These are phyloP conservation scores for Yoshiicerus persimilis DNA, from an alignment of 1,140 invertebrate genomes.

Conservation along the genomic window DNA sequence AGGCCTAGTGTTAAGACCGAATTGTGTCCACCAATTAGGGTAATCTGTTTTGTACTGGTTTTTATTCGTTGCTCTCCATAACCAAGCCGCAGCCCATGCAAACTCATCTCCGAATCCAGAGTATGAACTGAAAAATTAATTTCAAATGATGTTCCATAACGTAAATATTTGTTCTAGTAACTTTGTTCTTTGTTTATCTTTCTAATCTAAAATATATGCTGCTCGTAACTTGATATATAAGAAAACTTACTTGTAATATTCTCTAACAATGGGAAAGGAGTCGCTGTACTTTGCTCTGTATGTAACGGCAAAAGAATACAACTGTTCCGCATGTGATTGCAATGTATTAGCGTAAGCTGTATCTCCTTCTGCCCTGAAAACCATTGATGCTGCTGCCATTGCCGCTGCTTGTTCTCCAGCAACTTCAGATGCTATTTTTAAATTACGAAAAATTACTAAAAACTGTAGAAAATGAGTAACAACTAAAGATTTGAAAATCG, in stretches of 20 bases:
- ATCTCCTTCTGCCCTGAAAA: constrained; percentile 48
- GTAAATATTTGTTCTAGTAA: too few relatives aligned
- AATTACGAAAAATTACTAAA: constrained; percentile 21
- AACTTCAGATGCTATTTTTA: constrained; percentile 53
- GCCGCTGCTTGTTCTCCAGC: constrained; percentile 55
- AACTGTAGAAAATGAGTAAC: not conserved
- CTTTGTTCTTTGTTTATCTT: too few relatives aligned
- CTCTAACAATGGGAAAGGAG: constrained; percentile 51
- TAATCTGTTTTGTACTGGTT: constrained; percentile 60
- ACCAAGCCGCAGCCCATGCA: constrained; percentile 65
- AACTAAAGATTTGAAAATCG: too few relatives aligned
- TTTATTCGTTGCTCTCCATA: constrained; percentile 63
- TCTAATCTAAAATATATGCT: too few relatives aligned
- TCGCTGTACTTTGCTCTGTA: constrained; percentile 53
- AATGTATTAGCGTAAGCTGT: constrained; percentile 51
- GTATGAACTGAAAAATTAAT: constrained; percentile 37
- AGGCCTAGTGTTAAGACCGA: constrained; percentile 57
- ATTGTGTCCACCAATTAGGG: constrained; percentile 58
- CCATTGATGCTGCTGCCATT: constrained; percentile 55
- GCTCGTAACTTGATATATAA: too few relatives aligned
- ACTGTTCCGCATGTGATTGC: constrained; percentile 52
- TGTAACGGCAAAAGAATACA: constrained; percentile 55
- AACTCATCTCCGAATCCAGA: constrained; percentile 65
- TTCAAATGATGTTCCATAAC: too few relatives aligned
- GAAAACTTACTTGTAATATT: constrained; percentile 32